A percentile compares a stretch with the other conserved stretches of the same genome.
These are phyloP conservation scores for Diarsia dahlii DNA, from an alignment of 2,888 invertebrate species.

Conservation along the genomic window DNA sequence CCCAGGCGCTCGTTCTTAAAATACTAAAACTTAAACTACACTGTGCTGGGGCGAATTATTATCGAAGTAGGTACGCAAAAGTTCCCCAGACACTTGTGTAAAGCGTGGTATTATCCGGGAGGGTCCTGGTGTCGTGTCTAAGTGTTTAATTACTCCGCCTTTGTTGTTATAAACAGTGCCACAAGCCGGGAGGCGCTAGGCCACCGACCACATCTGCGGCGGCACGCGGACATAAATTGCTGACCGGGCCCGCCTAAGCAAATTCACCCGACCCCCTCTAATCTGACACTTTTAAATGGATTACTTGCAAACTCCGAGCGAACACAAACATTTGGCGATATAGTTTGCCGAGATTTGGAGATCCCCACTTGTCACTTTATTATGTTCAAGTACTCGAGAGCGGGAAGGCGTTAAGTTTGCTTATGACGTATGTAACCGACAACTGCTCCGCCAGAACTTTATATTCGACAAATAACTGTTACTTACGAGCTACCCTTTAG, in stretches of 20 bases:
- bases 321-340: slow-evolving; percentile 76
- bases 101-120: slow-evolving; percentile 71
- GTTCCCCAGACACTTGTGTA: slow-evolving; percentile 63
- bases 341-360: slow-evolving; percentile 71
- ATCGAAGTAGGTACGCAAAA: slow-evolving; percentile 61
- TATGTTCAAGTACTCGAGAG: slow-evolving; percentile 45
- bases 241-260: slow-evolving; percentile 83
- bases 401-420: slow-evolving; percentile 63
- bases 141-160: slow-evolving; percentile 85
- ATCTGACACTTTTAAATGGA: slow-evolving; percentile 86
- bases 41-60: slow-evolving; percentile 46
- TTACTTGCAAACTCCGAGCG: slow-evolving; percentile 76
- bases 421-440: slow-evolving; percentile 62
- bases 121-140: slow-evolving; percentile 76
- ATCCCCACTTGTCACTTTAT: slow-evolving; percentile 70
- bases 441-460: slow-evolving; percentile 58
- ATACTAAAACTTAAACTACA: slow-evolving; percentile 58
- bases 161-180: slow-evolving; percentile 85
- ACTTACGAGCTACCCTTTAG: slow-evolving; percentile 38
- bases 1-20: slow-evolving; percentile 48
- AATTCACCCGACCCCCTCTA: slow-evolving; percentile 80
- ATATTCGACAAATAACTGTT: slow-evolving; percentile 59
- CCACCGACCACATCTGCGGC: slow-evolving; percentile 80
- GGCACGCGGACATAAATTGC: slow-evolving; percentile 82
- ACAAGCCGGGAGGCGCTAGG: slow-evolving; percentile 73